Base-by-base conservation (phyloP, 1,140 invertebrate species). In the Drosophila ambigua region DNA sequence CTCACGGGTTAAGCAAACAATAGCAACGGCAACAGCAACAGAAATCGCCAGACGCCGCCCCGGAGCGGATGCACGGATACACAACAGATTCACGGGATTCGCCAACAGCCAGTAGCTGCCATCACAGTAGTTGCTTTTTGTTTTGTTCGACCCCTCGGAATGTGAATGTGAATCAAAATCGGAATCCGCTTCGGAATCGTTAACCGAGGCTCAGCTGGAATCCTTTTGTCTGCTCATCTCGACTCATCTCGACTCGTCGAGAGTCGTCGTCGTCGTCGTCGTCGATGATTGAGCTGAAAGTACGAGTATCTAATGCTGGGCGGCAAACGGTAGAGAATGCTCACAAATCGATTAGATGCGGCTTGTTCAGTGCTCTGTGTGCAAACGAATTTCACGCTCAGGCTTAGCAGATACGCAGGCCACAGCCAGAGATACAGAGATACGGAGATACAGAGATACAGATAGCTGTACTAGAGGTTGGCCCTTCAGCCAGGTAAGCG, bases 331-430 rank as follows among this genome's bases (percentile, higher is more conserved):
- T n/a, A 11, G 16, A 35, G 46, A 46, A 31, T 41, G 50, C 51
- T 55, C 43, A 31, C 55, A 71, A 87, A 88, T 87, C 75, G 79
- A 87, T 87, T 88, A 54, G 78, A 59, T 66, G 72, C 83, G 83
- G 79, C 83, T 88, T 65, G 83, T 87, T 87, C 72, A 69, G 55
- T 50, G 23, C 50, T 59, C 31, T 79, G 66, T 85, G 82, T 75
- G 62, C 65, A 73, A 78, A 81, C 63, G 74, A 75, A 87, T 87
- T 87, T 81, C 53, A 85, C 69, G 77, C 73, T 65, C 46, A 20
- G 60, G 55, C 71, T 81, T 72, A 59, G 48, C 44, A 68, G 49
- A 77, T 77, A 77, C 67, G 41, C 61, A 76, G 53, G 72, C 68
- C 61, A 62, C 74, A 85, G 60, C 39, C 53, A 66, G 44, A 75